A percentile compares a stretch with the other conserved stretches of the same genome.
Evolutionary conservation across 2,888 invertebrate genomes (phyloP).

Genomic region (Dinocampus coccinellae): DNA sequence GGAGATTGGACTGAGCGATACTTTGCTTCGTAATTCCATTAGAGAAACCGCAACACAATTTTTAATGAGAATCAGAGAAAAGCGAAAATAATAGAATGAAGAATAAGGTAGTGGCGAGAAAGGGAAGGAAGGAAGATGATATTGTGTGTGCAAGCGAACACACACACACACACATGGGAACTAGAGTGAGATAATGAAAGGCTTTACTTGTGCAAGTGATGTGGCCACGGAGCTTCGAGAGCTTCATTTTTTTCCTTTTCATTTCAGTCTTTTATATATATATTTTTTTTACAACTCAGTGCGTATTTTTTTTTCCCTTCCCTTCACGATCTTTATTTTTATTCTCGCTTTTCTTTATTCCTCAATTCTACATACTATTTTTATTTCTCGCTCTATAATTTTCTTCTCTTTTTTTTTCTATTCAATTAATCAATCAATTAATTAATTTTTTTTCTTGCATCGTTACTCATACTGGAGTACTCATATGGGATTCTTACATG

Average conservation of each 20-base stretch:
- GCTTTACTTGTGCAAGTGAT: constrained; percentile 9
- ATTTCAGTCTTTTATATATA: constrained; percentile 22
- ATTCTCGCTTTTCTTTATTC: constrained; percentile 11
- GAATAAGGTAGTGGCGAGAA: too few relatives aligned
- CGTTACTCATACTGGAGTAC: neutral
- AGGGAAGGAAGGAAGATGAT: too few relatives aligned
- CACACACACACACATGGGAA: neutral
- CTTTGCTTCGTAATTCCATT: constrained; percentile 52
- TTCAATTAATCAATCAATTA: too few relatives aligned
- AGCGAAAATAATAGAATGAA: constrained; percentile 24
- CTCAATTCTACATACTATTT: neutral
- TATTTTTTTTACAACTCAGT: constrained; percentile 23
- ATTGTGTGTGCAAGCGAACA: neutral
- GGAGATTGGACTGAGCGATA: constrained; percentile 24
- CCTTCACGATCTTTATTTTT: neutral
- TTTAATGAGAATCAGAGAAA: constrained; percentile 47
- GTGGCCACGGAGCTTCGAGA: constrained; percentile 11
- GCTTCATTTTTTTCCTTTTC: constrained; percentile 40
- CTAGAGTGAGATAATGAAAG: constrained; percentile 15
- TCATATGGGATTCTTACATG: too few relatives aligned
- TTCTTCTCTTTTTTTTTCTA: constrained; percentile 41
- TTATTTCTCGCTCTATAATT: constrained; percentile 29
- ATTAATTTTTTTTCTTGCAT: neutral
- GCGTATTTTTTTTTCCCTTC: constrained; percentile 32
- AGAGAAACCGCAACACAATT: constrained; percentile 47